Base-by-base conservation (phyloP, 2,797 vertebrate genomes). In the Diplodus sargus region DNA sequence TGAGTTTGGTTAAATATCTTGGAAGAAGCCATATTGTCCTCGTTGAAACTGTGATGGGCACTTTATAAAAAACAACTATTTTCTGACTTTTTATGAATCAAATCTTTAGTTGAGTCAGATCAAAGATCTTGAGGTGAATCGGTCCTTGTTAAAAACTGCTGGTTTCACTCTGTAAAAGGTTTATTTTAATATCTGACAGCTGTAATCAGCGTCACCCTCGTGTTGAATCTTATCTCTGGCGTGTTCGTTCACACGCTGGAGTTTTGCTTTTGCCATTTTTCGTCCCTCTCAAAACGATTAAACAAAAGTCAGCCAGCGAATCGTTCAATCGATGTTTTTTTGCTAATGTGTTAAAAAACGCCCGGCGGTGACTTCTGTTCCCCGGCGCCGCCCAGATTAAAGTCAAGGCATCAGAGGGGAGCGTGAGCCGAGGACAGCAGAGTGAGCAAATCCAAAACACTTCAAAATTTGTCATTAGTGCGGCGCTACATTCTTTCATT, bases 381-480 rank as follows among this genome's bases (percentile, higher is more conserved):
- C 67, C 74, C 56, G 1, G 42, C 62, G 16, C 22, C 14, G 39
- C 61, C 59, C 76, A 82, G 77, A 79, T 82, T 83, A 78, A 65
- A 75, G 84, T 68, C 64, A 7, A 39, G 69, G 78, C 75, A 61
- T 83, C 73, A 28, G 73, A 67, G 78, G 78, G 60, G 47, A 48
- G 48, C 51, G 17, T 17, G 68, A 69, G 79, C 63, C 16, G 79
- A 77, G 60, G 81, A 85, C 85, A 10, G 74, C 56, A 74, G 75
- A 61, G 73, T 0, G 68, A 85, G 84, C 85, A 87, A 92, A 88
- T 89, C 86, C 89, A 86, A 83, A 87, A 88, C 91, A 89, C 91
- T 93, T 86, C 54, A 90, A 79, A 90, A 88, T 89, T 71, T 87
- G 87, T 89, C 91, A 92, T 94, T 94, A 93, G 91, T 10, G 81